These are phyloP conservation scores for Eucera pruinosa DNA, from an alignment of 2,888 invertebrate genomes.

Conservation along the genomic window DNA sequence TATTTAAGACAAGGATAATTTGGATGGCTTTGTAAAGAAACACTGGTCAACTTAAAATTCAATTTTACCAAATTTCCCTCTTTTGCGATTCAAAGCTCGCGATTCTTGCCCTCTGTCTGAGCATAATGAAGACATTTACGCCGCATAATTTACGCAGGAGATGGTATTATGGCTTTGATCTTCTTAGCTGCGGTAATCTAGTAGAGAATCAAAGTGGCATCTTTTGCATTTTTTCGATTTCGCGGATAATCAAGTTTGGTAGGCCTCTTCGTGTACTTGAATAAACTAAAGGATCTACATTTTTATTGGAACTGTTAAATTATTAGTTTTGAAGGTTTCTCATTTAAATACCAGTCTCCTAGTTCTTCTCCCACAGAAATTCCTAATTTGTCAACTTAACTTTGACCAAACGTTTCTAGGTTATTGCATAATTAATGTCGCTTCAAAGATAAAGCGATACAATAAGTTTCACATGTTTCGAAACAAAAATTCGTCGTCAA, in stretches of 20 bases:
- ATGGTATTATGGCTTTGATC: slow-evolving; percentile 48
- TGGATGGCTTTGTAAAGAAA: neutral
- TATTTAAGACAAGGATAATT: neutral
- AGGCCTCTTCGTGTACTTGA: neutral
- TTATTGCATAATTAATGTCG: too few species aligned
- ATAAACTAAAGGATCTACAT: neutral
- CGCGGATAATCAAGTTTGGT: slow-evolving; percentile 24
- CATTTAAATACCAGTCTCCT: too few species aligned
- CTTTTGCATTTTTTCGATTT: slow-evolving; percentile 26
- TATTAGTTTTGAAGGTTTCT: too few species aligned
- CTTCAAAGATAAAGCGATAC: too few species aligned
- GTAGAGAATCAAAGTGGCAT: slow-evolving; percentile 39
- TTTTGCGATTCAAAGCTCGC: slow-evolving; percentile 34
- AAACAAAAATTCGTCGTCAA: too few species aligned
- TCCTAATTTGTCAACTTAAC: too few species aligned
- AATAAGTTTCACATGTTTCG: too few species aligned
- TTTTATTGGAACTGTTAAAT: too few species aligned
- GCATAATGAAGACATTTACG: slow-evolving; percentile 34
- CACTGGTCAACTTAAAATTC: slow-evolving; percentile 39
- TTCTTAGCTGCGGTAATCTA: slow-evolving; percentile 28
- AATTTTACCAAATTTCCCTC: slow-evolving; percentile 36
- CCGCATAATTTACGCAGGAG: slow-evolving; percentile 34
- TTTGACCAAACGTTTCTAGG: too few species aligned
- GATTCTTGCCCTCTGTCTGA: slow-evolving; percentile 39
- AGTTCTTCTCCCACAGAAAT: too few species aligned